Percentiles rank a stretch among this genome's conserved stretches.
Evolutionary conservation across 2,888 invertebrate species (phyloP).

Genomic region (Drosophila koepferae): DNA sequence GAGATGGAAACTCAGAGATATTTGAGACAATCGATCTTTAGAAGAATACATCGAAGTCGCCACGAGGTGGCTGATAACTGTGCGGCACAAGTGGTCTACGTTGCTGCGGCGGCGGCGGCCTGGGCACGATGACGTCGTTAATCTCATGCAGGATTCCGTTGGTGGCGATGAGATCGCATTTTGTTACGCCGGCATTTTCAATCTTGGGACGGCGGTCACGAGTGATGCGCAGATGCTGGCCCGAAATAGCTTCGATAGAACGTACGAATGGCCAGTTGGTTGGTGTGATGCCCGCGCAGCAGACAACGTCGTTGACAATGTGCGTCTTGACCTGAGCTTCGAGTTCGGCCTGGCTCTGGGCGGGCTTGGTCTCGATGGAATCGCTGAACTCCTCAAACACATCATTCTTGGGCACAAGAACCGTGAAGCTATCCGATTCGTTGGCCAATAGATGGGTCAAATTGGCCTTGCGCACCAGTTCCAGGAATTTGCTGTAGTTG

Average conservation of each 20-base stretch:
- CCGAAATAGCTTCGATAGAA: slow-evolving; percentile 83
- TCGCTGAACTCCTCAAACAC: slow-evolving; percentile 83
- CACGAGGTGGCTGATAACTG: slow-evolving; percentile 55
- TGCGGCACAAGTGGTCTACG: slow-evolving; percentile 57
- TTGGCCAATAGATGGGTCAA: slow-evolving; percentile 81
- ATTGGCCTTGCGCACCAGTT: slow-evolving; percentile 82
- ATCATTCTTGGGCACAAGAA: slow-evolving; percentile 85
- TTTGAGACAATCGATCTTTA: slow-evolving; percentile 34
- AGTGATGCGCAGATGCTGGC: slow-evolving; percentile 82
- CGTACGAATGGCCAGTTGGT: slow-evolving; percentile 85
- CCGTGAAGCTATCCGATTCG: slow-evolving; percentile 79
- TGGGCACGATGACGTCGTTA: slow-evolving; percentile 83
- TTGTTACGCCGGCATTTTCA: slow-evolving; percentile 85
- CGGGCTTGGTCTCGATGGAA: slow-evolving; percentile 68
- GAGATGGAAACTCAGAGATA: slow-evolving; percentile 31
- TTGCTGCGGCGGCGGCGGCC: slow-evolving; percentile 55
- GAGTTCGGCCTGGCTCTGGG: slow-evolving; percentile 70
- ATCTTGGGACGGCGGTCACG: slow-evolving; percentile 85
- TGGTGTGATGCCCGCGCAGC: slow-evolving; percentile 85
- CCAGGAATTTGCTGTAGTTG: slow-evolving; percentile 84
- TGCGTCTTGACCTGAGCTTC: slow-evolving; percentile 83
- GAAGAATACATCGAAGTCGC: slow-evolving; percentile 76
- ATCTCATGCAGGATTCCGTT: slow-evolving; percentile 85
- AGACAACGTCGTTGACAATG: slow-evolving; percentile 84
- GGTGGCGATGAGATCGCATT: slow-evolving; percentile 84